Base-by-base conservation (phyloP, 2,797 vertebrate genomes). In the Notamacropus eugenii region DNA sequence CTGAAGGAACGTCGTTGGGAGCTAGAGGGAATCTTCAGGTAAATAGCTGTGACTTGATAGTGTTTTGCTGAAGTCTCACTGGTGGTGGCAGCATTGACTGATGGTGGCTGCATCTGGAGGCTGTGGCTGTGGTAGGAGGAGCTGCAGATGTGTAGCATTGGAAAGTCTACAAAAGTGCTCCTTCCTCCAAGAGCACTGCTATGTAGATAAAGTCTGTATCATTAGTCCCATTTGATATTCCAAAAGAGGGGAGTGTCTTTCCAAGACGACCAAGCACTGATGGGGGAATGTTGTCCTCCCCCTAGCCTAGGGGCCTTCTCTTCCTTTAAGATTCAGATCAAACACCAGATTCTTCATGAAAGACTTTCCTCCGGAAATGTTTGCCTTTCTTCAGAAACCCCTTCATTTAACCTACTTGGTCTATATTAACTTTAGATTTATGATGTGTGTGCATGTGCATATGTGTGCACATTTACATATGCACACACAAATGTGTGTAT, bases 1-100 rank as follows among this genome's bases (percentile, higher is more conserved):
- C 13, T 6, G 13, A 67, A 67, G 4, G 0, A 16, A 16, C 1
- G 0, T n/a, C 3, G 5, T 16, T n/a, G 59, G 29, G 5, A 67
- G 13, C 59, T 67, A 34, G 59, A 5, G 13, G 24, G 59, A n/a
- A 67, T 34, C 31, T 34, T 34, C 4, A 14, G 57, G 13, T 34
- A n/a, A 5, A n/a, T n/a, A 34, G 31, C 31, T 3, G 1, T 16
- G 1, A n/a, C 34, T 67, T n/a, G 13, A 16, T 16, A 6, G 14
- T n/a, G 59, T 67, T 34, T n/a, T 67, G 31, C 59, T 67, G 13
- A 67, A n/a, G 59, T 67, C 59, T 67, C 59, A 67, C 31, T 67
- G 59, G 31, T n/a, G 59, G 34, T 67, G 29, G 59, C 31, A 62
- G 59, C 1, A n/a, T 62, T 10, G 57, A 62, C 4, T 34, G 16